phyloP scores from a whole-genome alignment of 1,140 invertebrate genomes.

The Argopecten irradians region DNA sequence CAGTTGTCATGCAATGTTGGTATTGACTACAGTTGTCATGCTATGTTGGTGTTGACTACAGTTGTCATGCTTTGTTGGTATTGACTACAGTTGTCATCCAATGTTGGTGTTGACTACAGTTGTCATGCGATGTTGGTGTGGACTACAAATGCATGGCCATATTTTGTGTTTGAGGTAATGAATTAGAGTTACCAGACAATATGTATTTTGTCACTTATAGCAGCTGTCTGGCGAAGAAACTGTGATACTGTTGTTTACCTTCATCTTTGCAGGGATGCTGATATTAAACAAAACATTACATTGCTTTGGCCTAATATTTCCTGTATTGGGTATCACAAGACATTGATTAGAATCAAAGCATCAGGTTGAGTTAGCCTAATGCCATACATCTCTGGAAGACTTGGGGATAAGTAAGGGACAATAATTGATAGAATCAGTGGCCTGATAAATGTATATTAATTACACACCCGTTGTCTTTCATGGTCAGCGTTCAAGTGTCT shows the following conservation, averaged over 20 bases:
- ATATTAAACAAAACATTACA: neutral
- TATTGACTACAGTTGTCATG: neutral
- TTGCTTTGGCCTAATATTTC: neutral
- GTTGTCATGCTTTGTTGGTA: neutral
- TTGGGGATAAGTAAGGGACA: neutral
- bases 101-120: no score
- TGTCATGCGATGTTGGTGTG: no score
- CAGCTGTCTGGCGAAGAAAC: no score
- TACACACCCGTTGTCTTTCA: slow-evolving; percentile 16
- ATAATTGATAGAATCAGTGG: neutral
- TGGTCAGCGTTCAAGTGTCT: slow-evolving; percentile 14
- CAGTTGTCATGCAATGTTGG: neutral
- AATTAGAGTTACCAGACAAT: no score
- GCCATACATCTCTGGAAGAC: neutral
- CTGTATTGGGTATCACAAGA: neutral
- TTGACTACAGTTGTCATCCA: neutral
- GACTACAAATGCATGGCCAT: no score
- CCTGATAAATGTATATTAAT: slow-evolving; percentile 12
- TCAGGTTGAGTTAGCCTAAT: neutral
- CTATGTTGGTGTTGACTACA: neutral
- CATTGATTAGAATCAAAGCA: slow-evolving; percentile 11
- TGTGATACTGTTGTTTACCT: no score
- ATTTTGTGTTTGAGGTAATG: no score
- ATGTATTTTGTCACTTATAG: no score
- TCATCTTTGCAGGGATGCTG: no score